These are phyloP conservation scores for Xenentodon cancila DNA, from an alignment of 2,797 vertebrate genomes.

Conservation along the genomic window DNA sequence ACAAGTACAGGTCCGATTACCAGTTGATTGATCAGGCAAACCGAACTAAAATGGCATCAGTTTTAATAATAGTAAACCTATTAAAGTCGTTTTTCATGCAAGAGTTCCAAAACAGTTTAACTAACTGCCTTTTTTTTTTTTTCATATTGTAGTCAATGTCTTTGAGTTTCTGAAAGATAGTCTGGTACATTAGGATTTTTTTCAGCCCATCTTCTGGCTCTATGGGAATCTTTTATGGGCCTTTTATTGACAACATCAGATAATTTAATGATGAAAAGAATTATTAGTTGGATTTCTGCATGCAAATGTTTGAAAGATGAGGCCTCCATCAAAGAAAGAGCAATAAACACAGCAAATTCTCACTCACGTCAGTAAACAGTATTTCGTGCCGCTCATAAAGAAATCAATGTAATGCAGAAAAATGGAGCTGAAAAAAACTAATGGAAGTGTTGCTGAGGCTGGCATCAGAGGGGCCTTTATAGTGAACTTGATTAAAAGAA, in stretches of 20 bases:
- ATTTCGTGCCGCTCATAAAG: slow-evolving; percentile 66
- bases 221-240: background rate
- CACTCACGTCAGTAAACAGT: slow-evolving; percentile 63
- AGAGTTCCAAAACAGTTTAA: background rate
- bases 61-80: background rate
- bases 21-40: background rate
- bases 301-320: slow-evolving; percentile 33
- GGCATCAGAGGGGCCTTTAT: slow-evolving; percentile 78
- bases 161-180: slow-evolving; percentile 3
- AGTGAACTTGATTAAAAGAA: slow-evolving; percentile 83
- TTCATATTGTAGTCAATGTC: background rate
- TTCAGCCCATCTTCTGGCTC: background rate
- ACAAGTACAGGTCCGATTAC: background rate
- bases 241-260: background rate
- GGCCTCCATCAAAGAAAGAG: slow-evolving; percentile 31
- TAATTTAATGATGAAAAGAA: slow-evolving; percentile 1
- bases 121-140: slow-evolving; percentile 12
- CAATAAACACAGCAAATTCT: slow-evolving; percentile 66
- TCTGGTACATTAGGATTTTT: background rate
- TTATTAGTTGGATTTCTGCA: background rate
- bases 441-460: slow-evolving; percentile 65
- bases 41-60: background rate
- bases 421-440: slow-evolving; percentile 57
- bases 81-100: slow-evolving; percentile 6
- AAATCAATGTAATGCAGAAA: slow-evolving; percentile 72